Evolutionary conservation across 2,797 vertebrate genomes (phyloP).

Genomic region (Scomberomorus guttatus): DNA sequence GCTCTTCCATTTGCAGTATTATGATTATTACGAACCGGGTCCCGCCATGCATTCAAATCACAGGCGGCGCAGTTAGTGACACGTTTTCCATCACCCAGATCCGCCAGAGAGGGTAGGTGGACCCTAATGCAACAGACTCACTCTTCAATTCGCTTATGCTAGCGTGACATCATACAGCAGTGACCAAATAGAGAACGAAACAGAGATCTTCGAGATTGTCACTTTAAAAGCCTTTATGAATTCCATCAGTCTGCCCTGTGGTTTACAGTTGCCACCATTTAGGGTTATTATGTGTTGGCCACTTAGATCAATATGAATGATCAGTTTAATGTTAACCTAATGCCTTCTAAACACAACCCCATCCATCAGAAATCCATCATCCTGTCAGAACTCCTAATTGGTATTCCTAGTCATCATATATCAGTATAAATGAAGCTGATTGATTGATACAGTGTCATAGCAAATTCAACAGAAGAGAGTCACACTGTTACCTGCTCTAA

Average conservation of each 20-base stretch:
- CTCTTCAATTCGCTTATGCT: no score
- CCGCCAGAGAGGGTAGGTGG: no score
- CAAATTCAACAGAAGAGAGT: neutral
- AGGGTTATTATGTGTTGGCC: no score
- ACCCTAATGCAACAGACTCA: no score
- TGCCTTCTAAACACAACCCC: neutral
- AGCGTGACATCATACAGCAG: no score
- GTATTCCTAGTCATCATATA: neutral
- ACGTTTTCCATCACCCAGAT: no score
- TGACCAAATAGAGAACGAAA: no score
- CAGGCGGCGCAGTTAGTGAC: no score
- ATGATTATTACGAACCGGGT: no score
- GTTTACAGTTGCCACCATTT: neutral
- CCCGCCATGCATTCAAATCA: no score
- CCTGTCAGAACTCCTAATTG: neutral
- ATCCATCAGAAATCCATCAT: slow-evolving; percentile 26
- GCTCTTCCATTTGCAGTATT: no score
- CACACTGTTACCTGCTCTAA: accelerated
- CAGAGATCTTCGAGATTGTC: no score
- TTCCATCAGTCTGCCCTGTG: neutral
- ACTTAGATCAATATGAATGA: neutral
- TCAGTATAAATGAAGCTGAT: neutral
- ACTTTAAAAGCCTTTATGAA: neutral
- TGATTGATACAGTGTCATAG: neutral
- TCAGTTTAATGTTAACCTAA: neutral